phyloP scores from a whole-genome alignment of 1,140 invertebrate species.

The Arion vulgaris region DNA sequence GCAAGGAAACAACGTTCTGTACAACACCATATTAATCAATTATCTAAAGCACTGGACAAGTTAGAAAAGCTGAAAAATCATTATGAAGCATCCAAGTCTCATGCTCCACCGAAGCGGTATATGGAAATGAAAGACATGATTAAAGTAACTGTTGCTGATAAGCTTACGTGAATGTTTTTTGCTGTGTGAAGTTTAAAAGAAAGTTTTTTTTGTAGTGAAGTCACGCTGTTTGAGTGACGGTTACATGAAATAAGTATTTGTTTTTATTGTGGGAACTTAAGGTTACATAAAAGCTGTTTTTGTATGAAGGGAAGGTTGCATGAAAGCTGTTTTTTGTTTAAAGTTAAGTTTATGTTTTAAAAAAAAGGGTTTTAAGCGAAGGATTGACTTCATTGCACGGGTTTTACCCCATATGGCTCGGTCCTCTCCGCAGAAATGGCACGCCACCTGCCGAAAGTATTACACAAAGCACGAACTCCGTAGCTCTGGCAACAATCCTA shows the following conservation, averaged over 20 bases:
- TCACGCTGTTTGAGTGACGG: not conserved
- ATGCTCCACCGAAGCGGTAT: conserved; percentile 44
- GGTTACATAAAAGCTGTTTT: too few species aligned
- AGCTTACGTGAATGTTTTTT: not conserved
- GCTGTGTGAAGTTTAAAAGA: not conserved
- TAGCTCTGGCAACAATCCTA: too few species aligned
- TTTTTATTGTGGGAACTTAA: not conserved
- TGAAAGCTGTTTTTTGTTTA: too few species aligned
- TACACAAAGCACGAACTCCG: too few species aligned
- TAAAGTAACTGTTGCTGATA: conserved; percentile 37
- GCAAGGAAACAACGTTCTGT: conserved; percentile 47
- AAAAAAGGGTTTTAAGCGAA: too few species aligned
- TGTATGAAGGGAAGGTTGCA: too few species aligned
- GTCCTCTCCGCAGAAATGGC: too few species aligned
- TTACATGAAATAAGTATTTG: not conserved
- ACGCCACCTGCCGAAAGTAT: too few species aligned
- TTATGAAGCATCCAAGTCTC: conserved; percentile 50
- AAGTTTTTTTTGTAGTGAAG: not conserved
- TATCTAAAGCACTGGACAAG: conserved; percentile 44
- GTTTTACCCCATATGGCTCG: too few species aligned
- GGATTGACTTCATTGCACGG: too few species aligned
- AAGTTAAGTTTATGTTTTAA: too few species aligned
- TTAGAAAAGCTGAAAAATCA: conserved; percentile 47
- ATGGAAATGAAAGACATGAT: conserved; percentile 56
- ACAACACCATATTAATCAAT: conserved; percentile 41